These are phyloP conservation scores for Ectobius pallidus DNA, from an alignment of 2,888 invertebrate genomes.

Conservation along the genomic window DNA sequence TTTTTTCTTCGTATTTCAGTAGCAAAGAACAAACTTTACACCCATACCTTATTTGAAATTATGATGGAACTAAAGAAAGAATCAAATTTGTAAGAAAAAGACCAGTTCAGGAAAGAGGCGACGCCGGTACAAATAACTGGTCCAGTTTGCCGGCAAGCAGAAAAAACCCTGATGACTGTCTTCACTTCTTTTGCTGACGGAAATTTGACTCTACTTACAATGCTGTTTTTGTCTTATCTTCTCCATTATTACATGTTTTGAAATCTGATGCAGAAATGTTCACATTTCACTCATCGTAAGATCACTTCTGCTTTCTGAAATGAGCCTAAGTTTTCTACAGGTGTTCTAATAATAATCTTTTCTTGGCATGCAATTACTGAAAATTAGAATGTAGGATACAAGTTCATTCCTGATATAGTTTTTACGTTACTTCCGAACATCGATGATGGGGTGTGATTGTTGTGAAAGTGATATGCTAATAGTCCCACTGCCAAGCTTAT, in stretches of 20 bases:
- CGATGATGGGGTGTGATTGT: too few species aligned
- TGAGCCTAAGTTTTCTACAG: too few species aligned
- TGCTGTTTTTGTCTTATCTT: not conserved
- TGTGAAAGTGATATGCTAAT: too few species aligned
- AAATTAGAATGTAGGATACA: too few species aligned
- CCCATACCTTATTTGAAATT: not conserved
- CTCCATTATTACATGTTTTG: not conserved
- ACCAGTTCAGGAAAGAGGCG: not conserved
- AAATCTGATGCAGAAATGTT: not conserved
- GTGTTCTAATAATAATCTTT: too few species aligned
- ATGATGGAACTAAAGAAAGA: not conserved
- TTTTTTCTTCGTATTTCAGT: too few species aligned
- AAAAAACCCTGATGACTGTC: not conserved
- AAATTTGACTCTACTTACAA: not conserved
- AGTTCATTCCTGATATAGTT: too few species aligned
- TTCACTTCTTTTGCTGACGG: not conserved
- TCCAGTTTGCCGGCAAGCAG: not conserved
- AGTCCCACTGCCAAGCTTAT: too few species aligned
- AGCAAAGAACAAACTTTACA: too few species aligned
- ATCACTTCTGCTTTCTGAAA: too few species aligned
- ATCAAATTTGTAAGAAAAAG: not conserved
- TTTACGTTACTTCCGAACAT: too few species aligned
- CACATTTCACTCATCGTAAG: not conserved
- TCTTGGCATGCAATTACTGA: too few species aligned
- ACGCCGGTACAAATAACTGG: not conserved